A percentile compares a stretch with the other conserved stretches of the same genome.
phyloP scores from a whole-genome alignment of 2,797 vertebrate genomes.

The Rhadinocentrus ornatus region DNA sequence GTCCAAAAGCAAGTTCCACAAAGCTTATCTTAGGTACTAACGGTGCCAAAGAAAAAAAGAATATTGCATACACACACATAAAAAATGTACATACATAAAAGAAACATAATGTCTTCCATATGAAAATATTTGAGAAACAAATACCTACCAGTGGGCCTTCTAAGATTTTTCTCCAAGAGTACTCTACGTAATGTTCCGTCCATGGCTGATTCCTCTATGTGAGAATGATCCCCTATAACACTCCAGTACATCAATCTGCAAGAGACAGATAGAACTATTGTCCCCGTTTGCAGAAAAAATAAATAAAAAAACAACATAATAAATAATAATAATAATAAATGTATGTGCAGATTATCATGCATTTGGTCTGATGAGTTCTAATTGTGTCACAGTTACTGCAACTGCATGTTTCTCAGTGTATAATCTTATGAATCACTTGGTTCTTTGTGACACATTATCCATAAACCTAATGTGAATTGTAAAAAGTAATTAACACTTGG shows the following conservation, averaged over 20 bases:
- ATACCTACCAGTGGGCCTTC: conserved; percentile 92
- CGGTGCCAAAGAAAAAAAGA: not conserved
- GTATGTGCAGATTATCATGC: not conserved
- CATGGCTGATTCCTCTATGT: conserved; percentile 98
- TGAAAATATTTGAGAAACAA: conserved; percentile 9
- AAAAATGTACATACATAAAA: not conserved
- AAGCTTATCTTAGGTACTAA: not conserved
- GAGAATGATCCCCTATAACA: conserved; percentile 94
- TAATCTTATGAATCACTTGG: not conserved
- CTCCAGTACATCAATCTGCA: conserved; percentile 99
- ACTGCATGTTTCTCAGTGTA: not conserved
- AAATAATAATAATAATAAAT: conserved; percentile 4
- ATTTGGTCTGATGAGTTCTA: not conserved
- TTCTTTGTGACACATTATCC: not conserved
- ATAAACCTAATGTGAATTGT: not conserved
- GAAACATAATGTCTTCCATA: not conserved
- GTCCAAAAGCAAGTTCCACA: not conserved
- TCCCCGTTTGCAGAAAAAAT: conserved; percentile 2
- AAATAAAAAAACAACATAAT: not conserved
- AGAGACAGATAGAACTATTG: conserved; percentile 27
- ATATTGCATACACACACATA: not conserved
- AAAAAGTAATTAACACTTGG: not conserved
- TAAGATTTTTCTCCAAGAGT: conserved; percentile 93
- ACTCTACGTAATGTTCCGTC: conserved; percentile 94
- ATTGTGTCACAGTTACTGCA: not conserved